These are phyloP conservation scores for Trachelipus rathkii DNA, from an alignment of 1,140 invertebrate species.

Conservation along the genomic window DNA sequence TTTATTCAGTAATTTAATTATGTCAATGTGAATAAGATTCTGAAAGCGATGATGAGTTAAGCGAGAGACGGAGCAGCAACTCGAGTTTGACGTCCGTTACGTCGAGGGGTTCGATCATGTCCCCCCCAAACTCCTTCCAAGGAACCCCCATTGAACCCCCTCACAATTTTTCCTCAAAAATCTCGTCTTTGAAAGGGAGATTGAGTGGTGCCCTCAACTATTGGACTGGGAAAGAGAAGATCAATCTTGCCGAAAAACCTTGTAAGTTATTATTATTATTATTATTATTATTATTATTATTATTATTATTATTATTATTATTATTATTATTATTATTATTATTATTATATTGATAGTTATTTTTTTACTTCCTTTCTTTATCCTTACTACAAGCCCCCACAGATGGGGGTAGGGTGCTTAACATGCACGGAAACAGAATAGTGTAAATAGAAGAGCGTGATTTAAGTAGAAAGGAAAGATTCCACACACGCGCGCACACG, in stretches of 20 bases:
- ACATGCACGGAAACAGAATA: too few species aligned
- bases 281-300: conserved; percentile 16
- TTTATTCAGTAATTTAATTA: too few species aligned
- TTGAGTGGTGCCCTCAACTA: conserved; percentile 46
- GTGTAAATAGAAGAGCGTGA: too few species aligned
- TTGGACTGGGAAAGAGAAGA: conserved; percentile 46
- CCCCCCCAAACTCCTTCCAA: conserved; percentile 33
- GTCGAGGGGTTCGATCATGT: conserved; percentile 44
- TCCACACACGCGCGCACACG: too few species aligned
- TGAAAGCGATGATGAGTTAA: conserved; percentile 32
- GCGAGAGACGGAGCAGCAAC: conserved; percentile 39
- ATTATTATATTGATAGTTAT: too few species aligned
- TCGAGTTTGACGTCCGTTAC: conserved; percentile 45
- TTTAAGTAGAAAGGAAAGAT: too few species aligned
- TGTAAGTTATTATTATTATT: conserved; percentile 24
- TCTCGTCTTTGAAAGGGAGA: conserved; percentile 46
- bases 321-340: conserved; percentile 7
- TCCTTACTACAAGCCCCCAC: too few species aligned
- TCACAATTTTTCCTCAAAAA: conserved; percentile 42
- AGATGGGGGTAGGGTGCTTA: too few species aligned
- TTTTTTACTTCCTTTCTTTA: too few species aligned
- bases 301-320: background rate
- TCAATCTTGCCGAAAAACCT: conserved; percentile 36
- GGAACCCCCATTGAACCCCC: conserved; percentile 18
- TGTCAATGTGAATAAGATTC: too few species aligned